Conservation (phyloP, 2,888 invertebrate species). For the Phengaris alcon region DNA sequence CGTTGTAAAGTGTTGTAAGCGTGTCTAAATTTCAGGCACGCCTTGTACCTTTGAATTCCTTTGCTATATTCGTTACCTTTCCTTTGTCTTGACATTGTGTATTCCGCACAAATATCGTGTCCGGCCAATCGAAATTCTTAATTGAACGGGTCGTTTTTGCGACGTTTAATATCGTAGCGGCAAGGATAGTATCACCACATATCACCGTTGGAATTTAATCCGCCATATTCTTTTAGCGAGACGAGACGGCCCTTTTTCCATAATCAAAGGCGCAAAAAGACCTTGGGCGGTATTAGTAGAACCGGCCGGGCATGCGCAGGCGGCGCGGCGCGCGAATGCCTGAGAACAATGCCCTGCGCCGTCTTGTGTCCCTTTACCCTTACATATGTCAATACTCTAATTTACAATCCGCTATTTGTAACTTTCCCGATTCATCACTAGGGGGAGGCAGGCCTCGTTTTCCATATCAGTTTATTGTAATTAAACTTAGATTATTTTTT, state of each 20-base stretch:
- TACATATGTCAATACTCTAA: slow-evolving; percentile 49
- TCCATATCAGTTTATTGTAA: no score
- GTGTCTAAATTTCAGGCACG: neutral
- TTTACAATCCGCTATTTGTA: slow-evolving; percentile 40
- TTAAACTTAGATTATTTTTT: neutral
- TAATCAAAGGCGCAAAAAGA: slow-evolving; percentile 60
- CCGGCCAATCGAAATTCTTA: slow-evolving; percentile 8
- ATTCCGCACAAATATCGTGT: neutral
- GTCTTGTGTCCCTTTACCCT: slow-evolving; percentile 47
- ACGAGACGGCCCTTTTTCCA: slow-evolving; percentile 59
- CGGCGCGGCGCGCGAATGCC: slow-evolving; percentile 68
- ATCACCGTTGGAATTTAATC: neutral
- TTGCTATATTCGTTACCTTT: neutral
- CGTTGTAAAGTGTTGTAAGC: neutral
- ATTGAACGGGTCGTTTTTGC: neutral
- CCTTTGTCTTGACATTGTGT: neutral
- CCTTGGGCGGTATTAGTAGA: slow-evolving; percentile 60
- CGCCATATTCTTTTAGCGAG: slow-evolving; percentile 51
- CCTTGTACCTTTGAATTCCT: neutral
- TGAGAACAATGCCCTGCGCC: slow-evolving; percentile 54
- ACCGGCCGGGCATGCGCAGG: slow-evolving; percentile 53
- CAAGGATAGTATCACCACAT: neutral
- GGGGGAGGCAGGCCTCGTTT: neutral
- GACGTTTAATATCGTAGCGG: neutral
- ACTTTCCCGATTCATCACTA: neutral